Conservation (phyloP, 2,113 vertebrate species). For the Anguilla japonica region DNA sequence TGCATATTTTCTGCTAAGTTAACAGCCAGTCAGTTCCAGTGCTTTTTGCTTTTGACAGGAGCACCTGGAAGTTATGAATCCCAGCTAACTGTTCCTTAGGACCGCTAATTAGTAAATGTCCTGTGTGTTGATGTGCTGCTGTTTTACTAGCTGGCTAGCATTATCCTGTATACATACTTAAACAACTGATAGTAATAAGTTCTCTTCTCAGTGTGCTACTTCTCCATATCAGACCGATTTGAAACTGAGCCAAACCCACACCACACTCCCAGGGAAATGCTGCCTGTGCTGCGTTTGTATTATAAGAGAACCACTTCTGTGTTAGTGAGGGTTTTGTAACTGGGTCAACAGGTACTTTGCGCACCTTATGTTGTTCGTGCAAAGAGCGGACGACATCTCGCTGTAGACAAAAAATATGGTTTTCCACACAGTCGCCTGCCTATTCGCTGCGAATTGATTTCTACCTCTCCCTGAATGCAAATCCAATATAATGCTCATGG, state of each 20-base stretch:
- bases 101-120: no score
- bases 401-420: no score
- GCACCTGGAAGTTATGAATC: neutral
- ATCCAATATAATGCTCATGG: no score
- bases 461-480: no score
- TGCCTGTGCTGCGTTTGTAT: neutral
- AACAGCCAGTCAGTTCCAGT: neutral
- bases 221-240: neutral
- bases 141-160: no score
- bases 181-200: no score
- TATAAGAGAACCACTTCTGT: neutral
- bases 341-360: neutral
- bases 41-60: neutral
- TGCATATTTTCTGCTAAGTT: neutral
- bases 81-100: neutral
- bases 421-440: no score
- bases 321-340: neutral
- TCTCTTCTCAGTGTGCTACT: no score
- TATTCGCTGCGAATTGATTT: no score
- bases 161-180: no score
- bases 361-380: neutral
- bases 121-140: no score
- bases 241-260: neutral
- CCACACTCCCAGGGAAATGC: neutral
- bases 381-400: neutral